Percentiles rank a stretch among this genome's conserved stretches.
Conservation (phyloP, 2,113 vertebrate species). For the Xenopus borealis region DNA sequence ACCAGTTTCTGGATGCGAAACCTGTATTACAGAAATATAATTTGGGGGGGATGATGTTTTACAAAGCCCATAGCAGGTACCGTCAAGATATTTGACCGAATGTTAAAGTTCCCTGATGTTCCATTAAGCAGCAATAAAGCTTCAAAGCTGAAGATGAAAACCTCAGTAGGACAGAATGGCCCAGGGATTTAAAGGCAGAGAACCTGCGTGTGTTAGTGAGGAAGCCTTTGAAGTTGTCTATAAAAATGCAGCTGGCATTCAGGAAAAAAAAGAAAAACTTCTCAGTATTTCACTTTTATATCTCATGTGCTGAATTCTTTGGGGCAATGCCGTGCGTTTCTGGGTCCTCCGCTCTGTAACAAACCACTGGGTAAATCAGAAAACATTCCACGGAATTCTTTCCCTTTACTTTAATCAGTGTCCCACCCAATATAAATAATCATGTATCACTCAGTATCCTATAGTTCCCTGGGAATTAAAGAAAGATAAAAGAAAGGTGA, state of each 20-base stretch:
- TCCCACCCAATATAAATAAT: conserved; percentile 1
- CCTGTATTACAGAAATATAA: too few relatives aligned
- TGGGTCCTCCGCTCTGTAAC: not conserved
- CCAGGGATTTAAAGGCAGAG: conserved; percentile 55
- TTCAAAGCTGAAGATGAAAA: conserved; percentile 30
- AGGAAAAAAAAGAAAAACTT: conserved; percentile 45
- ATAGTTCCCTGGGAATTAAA: too few relatives aligned
- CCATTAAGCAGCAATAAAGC: conserved; percentile 31
- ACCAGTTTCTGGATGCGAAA: too few relatives aligned
- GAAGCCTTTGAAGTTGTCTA: conserved; percentile 72
- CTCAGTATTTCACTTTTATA: conserved; percentile 59
- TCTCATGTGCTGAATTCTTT: conserved; percentile 41
- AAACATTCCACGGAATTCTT: not conserved
- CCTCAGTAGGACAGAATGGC: conserved; percentile 52
- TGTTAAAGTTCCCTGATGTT: conserved; percentile 36
- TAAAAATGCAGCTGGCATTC: conserved; percentile 77
- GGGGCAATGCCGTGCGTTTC: conserved; percentile 26
- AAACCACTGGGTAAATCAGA: conserved; percentile 24
- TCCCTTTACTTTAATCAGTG: not conserved
- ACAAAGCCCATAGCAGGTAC: not conserved
- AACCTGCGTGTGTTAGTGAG: conserved; percentile 57
- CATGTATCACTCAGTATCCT: too few relatives aligned
- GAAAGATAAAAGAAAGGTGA: too few relatives aligned
- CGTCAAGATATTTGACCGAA: conserved; percentile 17
- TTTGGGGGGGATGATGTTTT: too few relatives aligned